Evolutionary conservation across 2,113 vertebrate genomes (phyloP).

Genomic region (Hyla sarda): DNA sequence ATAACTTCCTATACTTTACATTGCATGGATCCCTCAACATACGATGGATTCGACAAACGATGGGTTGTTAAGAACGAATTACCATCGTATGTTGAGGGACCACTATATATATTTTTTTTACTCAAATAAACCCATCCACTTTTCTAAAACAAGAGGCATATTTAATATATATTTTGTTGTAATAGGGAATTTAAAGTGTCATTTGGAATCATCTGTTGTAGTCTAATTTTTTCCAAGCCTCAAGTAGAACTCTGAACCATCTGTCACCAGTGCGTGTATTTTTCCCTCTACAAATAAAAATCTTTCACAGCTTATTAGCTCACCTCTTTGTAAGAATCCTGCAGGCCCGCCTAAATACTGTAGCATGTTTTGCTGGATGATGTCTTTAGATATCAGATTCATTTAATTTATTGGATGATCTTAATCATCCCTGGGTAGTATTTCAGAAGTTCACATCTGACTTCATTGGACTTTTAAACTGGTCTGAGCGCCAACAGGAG

Average conservation of each 20-base stretch:
- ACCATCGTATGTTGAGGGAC: no score
- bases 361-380: conserved; percentile 24
- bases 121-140: background rate
- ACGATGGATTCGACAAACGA: no score
- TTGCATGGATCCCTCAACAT: no score
- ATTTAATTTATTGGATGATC: conserved; percentile 38
- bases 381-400: conserved; percentile 53
- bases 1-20: no score
- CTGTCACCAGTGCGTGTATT: conserved; percentile 53
- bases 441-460: conserved; percentile 54
- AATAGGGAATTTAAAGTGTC: conserved; percentile 41
- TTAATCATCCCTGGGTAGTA: conserved; percentile 49
- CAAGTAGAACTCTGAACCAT: conserved; percentile 48
- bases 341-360: conserved; percentile 42
- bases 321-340: conserved; percentile 43
- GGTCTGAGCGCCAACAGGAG: conserved; percentile 46
- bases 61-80: no score
- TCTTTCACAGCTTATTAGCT: conserved; percentile 56
- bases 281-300: conserved; percentile 53
- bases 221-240: conserved; percentile 49
- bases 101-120: no score
- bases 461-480: conserved; percentile 50
- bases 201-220: conserved; percentile 50
- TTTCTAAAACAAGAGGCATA: background rate
- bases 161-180: background rate